Evolutionary conservation across 2,888 invertebrate genomes (phyloP).

Genomic region (Synergus japonicus): DNA sequence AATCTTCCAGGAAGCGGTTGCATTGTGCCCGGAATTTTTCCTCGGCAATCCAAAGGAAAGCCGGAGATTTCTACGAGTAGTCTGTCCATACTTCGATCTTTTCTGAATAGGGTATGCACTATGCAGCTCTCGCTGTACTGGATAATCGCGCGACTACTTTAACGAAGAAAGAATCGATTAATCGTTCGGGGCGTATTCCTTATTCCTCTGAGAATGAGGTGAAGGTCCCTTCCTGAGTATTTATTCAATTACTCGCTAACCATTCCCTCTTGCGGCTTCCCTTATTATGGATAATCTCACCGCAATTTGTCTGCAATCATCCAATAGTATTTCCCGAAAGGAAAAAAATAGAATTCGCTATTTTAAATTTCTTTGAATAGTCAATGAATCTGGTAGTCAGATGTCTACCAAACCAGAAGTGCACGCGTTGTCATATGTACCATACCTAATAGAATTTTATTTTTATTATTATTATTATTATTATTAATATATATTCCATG

Average conservation of each 20-base stretch:
- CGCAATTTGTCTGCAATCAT: not conserved
- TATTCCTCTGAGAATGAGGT: not conserved
- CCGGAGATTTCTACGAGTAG: slow-evolving; percentile 18
- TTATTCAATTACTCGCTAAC: slow-evolving; percentile 2
- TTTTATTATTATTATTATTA: too few relatives aligned
- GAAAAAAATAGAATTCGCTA: not conserved
- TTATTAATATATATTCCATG: too few relatives aligned
- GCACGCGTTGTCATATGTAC: not conserved
- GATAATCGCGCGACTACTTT: not conserved
- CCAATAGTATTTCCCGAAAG: not conserved
- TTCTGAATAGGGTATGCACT: slow-evolving; percentile 17
- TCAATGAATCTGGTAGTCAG: not conserved
- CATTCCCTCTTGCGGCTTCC: not conserved
- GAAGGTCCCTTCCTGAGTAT: slow-evolving; percentile 17
- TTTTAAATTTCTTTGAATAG: slow-evolving; percentile 8
- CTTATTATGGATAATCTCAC: not conserved
- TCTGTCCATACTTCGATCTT: slow-evolving; percentile 9
- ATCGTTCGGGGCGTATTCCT: not conserved
- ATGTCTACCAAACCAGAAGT: not conserved
- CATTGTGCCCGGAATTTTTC: slow-evolving; percentile 64
- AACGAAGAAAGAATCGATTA: slow-evolving; percentile 33
- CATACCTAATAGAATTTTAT: not conserved
- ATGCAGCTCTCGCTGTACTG: not conserved
- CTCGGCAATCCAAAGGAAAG: slow-evolving; percentile 38
- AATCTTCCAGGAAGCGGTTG: slow-evolving; percentile 64